These are phyloP conservation scores for Ceyx margarethae DNA, from an alignment of 2,113 vertebrate species.

Conservation along the genomic window DNA sequence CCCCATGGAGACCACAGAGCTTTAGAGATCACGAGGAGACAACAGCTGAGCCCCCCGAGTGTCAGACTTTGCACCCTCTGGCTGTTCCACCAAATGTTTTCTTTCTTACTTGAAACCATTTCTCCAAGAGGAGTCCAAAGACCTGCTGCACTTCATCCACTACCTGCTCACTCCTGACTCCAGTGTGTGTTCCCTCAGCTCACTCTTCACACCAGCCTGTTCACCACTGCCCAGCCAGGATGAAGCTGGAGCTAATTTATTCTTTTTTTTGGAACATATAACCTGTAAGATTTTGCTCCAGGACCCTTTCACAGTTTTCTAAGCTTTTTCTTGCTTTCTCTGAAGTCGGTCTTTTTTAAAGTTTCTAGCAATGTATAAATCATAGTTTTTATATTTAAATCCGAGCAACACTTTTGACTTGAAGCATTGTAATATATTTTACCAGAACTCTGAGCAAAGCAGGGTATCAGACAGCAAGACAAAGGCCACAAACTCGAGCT, in stretches of 20 bases:
- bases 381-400: slow-evolving; percentile 81
- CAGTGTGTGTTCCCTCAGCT: background rate
- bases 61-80: background rate
- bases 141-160: slow-evolving; percentile 28
- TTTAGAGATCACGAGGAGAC: background rate
- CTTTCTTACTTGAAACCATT: slow-evolving; percentile 53
- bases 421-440: slow-evolving; percentile 62
- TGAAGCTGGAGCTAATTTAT: slow-evolving; percentile 50
- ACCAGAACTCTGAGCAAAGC: slow-evolving; percentile 5
- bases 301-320: slow-evolving; percentile 63
- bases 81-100: slow-evolving; percentile 23
- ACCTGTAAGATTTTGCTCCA: slow-evolving; percentile 33
- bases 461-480: background rate
- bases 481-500: background rate
- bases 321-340: slow-evolving; percentile 68
- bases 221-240: slow-evolving; percentile 29
- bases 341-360: slow-evolving; percentile 71
- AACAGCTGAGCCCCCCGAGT: background rate
- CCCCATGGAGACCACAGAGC: too few relatives aligned
- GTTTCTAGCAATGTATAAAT: slow-evolving; percentile 78
- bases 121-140: slow-evolving; percentile 68
- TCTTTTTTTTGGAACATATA: slow-evolving; percentile 37
- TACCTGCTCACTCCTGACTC: slow-evolving; percentile 24
- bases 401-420: slow-evolving; percentile 67
- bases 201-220: slow-evolving; percentile 16